Base-by-base conservation (phyloP, 2,888 invertebrate species). In the Terebella lapidaria region DNA sequence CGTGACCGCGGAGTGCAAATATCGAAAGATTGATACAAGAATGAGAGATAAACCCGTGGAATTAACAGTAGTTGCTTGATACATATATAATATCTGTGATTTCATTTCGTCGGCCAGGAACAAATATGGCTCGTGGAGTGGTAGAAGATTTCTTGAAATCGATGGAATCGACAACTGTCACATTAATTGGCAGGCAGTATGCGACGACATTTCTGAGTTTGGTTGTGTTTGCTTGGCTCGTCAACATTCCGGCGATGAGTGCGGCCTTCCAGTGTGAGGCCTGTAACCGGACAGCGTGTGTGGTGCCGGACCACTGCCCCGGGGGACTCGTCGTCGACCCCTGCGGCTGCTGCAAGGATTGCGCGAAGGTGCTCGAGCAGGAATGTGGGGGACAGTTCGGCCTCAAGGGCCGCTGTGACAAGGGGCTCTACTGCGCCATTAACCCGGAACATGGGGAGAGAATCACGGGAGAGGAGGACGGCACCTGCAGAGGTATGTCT, bases 331-430 rank as follows among this genome's bases (percentile, higher is more conserved):
- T 22, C 49, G n/a, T 10, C 18, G 49, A 49, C 24, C n/a, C 49
- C 24, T 49, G 49, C 24, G 49, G 24, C 49, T 49, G 49, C 24
- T 49, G 49, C 49, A 49, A 24, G n/a, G 49, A n/a, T 10, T 49
- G 49, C 24, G 49, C 49, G 18, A 49, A 22, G 49, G 5, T 49
- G 18, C 18, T 20, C 18, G 49, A 22, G 22, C 18, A 22, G 5
- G 24, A 22, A 22, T 49, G 49, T 22, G 49, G 49, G 18, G 49
- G 49, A n/a, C 10, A n/a, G 24, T 49, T n/a, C 49, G 49, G 49
- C 10, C 49, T 49, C 18, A 10, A 20, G 49, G 49, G 49, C 49
- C 15, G 24, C 15, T 49, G 49, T 24, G 49, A 49, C 49, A 15
- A 49, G 24, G 49, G 49, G 5, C 24, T 49, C 10, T 20, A 10